A percentile compares a stretch with the other conserved stretches of the same genome.
Evolutionary conservation across 2,888 invertebrate species (phyloP).

Genomic region (Eupithecia tripunctaria): DNA sequence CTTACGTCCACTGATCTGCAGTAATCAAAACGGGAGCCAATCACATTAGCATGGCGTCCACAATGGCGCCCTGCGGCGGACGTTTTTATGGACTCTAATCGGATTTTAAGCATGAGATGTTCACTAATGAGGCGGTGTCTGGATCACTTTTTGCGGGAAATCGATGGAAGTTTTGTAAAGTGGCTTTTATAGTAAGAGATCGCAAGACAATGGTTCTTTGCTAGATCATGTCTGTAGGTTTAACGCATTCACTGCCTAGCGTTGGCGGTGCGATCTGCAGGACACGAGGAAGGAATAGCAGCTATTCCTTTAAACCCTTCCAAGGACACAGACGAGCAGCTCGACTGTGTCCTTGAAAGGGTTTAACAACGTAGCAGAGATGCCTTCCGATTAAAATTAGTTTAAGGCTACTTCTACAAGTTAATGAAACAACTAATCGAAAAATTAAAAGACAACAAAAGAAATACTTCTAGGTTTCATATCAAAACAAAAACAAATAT

Average conservation of each 20-base stretch:
- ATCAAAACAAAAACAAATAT: too few species aligned
- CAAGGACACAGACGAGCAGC: too few species aligned
- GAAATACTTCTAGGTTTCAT: too few species aligned
- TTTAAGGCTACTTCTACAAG: background rate
- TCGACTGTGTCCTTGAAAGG: too few species aligned
- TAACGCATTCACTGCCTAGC: too few species aligned
- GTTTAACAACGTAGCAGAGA: too few species aligned
- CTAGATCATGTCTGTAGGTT: too few species aligned
- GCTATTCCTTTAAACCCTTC: too few species aligned
- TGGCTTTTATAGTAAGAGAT: background rate
- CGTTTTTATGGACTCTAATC: conserved; percentile 3
- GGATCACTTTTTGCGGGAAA: background rate
- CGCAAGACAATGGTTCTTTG: background rate
- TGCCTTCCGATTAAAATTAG: background rate
- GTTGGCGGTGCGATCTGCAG: too few species aligned
- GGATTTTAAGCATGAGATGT: background rate
- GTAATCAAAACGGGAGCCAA: conserved; percentile 29
- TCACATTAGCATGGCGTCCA: conserved; percentile 29
- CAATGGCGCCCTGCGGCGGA: background rate
- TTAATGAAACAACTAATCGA: too few species aligned
- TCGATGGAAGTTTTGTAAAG: background rate
- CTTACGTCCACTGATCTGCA: background rate
- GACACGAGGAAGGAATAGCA: too few species aligned
- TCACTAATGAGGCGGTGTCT: background rate
- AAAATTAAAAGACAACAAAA: too few species aligned